phyloP scores from a whole-genome alignment of 2,113 vertebrate genomes.

The Thomomys bottae region DNA sequence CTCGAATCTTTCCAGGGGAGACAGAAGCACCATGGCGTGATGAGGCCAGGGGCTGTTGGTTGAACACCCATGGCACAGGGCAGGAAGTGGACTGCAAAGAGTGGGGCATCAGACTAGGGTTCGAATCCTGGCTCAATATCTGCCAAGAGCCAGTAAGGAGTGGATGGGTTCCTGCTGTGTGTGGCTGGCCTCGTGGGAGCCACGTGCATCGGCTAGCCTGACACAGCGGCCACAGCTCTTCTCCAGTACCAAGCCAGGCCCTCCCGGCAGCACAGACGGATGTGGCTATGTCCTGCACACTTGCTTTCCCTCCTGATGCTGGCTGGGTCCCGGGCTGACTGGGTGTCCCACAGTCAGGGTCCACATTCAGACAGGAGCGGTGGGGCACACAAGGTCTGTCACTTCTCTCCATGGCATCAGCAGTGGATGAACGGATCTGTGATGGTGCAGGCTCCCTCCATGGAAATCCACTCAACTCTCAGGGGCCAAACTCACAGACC shows the following conservation, averaged over 20 bases:
- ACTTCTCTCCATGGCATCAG: neutral
- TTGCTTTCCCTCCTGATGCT: too few species aligned
- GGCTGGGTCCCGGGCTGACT: too few species aligned
- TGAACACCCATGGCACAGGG: accelerated
- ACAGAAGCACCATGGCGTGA: accelerated
- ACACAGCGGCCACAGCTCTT: too few species aligned
- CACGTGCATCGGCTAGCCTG: too few species aligned
- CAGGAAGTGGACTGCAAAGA: neutral
- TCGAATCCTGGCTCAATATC: neutral
- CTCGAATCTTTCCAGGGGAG: neutral
- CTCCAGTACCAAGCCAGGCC: neutral
- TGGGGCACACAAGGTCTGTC: neutral
- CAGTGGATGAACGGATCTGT: too few species aligned
- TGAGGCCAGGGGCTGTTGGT: neutral
- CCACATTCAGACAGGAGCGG: neutral
- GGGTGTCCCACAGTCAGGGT: neutral
- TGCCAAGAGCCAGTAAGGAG: neutral
- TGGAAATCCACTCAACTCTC: neutral
- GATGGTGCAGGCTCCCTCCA: too few species aligned
- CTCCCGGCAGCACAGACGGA: too few species aligned
- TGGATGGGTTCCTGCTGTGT: accelerated
- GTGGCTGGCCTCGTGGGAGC: too few species aligned
- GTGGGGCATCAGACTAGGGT: too few species aligned
- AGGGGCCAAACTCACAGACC: neutral
- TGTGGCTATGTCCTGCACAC: too few species aligned